Percentiles rank a stretch among this genome's conserved stretches.
Evolutionary conservation across 2,113 vertebrate species (phyloP).

Genomic region (Burhinus oedicnemus): DNA sequence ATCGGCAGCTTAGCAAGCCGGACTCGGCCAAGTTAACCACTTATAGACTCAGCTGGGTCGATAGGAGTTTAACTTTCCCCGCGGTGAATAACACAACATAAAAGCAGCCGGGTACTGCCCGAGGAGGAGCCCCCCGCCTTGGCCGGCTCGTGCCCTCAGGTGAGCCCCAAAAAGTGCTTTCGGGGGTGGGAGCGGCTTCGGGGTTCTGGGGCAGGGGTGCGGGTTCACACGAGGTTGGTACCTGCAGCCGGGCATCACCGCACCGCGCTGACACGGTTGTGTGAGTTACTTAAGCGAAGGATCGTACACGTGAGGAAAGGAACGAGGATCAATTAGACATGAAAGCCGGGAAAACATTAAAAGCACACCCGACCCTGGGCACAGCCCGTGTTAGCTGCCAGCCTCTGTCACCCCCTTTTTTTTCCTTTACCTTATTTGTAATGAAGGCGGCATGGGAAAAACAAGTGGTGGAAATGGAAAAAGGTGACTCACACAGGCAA

Average conservation of each 20-base stretch:
- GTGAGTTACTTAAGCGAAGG: neutral
- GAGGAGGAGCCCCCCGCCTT: rapidly evolving
- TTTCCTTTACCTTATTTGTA: neutral
- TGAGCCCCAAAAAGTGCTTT: neutral
- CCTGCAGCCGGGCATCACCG: neutral
- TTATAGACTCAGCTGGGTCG: neutral
- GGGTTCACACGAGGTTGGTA: neutral
- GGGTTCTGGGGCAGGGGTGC: neutral
- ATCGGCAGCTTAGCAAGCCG: neutral
- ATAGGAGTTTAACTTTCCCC: neutral
- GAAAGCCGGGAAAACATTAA: neutral
- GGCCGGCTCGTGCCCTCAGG: rapidly evolving
- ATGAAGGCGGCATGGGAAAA: neutral
- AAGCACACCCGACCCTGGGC: neutral
- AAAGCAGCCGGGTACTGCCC: rapidly evolving
- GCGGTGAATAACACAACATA: rapidly evolving
- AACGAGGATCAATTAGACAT: neutral
- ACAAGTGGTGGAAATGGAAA: neutral
- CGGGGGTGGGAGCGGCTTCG: neutral
- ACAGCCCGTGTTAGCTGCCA: neutral
- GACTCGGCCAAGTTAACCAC: neutral
- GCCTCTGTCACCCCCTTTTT: neutral
- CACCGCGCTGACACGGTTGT: neutral
- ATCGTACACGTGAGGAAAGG: neutral
- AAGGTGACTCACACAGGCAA: neutral